These are phyloP conservation scores for Falcunculus frontatus DNA, from an alignment of 2,113 vertebrate species.

Conservation along the genomic window DNA sequence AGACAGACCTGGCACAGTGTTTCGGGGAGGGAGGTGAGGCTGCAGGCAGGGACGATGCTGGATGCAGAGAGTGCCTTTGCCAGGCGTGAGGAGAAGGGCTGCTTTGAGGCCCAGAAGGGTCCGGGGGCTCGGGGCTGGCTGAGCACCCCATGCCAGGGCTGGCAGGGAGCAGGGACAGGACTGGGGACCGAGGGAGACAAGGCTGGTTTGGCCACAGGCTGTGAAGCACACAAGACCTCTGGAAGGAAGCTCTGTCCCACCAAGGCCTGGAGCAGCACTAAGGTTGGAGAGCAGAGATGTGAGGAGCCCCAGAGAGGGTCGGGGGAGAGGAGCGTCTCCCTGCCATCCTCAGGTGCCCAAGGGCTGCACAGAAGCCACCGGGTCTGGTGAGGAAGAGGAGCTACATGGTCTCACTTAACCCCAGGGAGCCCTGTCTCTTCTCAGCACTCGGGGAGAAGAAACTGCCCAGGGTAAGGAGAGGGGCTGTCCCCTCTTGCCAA, in stretches of 20 bases:
- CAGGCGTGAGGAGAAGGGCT: background rate
- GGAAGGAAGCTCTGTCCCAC: background rate
- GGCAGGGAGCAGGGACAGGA: background rate
- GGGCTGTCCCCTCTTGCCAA: background rate
- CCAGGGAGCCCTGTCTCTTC: background rate
- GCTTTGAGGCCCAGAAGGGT: background rate
- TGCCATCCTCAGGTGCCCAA: accelerated
- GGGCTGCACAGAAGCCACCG: background rate
- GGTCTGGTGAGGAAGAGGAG: background rate
- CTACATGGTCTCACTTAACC: background rate
- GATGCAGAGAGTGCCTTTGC: background rate
- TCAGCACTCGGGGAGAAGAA: background rate
- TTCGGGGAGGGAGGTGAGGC: background rate
- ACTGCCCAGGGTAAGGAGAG: background rate
- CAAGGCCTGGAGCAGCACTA: background rate
- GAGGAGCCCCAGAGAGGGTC: background rate
- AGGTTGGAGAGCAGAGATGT: background rate
- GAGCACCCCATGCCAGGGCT: background rate
- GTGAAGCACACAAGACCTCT: background rate
- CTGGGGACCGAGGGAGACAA: background rate
- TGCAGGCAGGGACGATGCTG: accelerated
- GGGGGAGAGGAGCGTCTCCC: background rate
- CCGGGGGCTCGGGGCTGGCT: accelerated
- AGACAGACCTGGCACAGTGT: background rate
- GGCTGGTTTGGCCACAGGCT: background rate